These are phyloP conservation scores for Thalassarche chlororhynchos DNA, from an alignment of 2,113 vertebrate species.

Conservation along the genomic window DNA sequence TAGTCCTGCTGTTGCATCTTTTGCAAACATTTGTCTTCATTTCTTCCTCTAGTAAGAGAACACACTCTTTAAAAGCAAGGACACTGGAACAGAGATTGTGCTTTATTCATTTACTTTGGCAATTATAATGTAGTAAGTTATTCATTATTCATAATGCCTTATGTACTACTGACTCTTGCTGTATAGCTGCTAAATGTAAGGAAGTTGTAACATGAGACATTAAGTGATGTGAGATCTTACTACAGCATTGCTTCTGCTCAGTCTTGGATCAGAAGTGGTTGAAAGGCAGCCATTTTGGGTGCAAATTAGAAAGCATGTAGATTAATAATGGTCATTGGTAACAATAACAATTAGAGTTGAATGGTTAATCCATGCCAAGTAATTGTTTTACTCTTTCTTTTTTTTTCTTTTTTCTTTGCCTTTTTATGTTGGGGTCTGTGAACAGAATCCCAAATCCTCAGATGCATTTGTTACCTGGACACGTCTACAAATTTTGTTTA, in stretches of 20 bases:
- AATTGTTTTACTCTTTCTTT: background rate
- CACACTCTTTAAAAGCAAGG: background rate
- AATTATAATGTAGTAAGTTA: constrained; percentile 17
- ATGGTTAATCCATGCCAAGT: background rate
- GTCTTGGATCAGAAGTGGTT: background rate
- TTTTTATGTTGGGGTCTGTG: background rate
- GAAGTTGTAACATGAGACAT: background rate
- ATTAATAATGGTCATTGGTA: background rate
- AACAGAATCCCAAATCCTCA: background rate
- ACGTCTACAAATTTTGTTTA: background rate
- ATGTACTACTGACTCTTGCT: background rate
- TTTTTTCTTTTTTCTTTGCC: background rate
- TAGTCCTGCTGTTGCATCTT: background rate
- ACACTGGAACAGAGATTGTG: background rate
- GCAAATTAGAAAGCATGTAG: background rate
- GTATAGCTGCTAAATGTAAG: constrained; percentile 12
- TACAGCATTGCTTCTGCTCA: background rate
- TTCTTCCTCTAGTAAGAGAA: background rate
- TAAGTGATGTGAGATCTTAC: background rate
- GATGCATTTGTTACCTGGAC: background rate
- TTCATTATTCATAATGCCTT: constrained; percentile 42
- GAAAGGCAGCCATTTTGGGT: background rate
- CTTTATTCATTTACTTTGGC: constrained; percentile 43
- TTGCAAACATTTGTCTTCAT: background rate
- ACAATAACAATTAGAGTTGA: background rate